These are phyloP conservation scores for Ophion ellenae DNA, from an alignment of 2,888 invertebrate species.

Conservation along the genomic window DNA sequence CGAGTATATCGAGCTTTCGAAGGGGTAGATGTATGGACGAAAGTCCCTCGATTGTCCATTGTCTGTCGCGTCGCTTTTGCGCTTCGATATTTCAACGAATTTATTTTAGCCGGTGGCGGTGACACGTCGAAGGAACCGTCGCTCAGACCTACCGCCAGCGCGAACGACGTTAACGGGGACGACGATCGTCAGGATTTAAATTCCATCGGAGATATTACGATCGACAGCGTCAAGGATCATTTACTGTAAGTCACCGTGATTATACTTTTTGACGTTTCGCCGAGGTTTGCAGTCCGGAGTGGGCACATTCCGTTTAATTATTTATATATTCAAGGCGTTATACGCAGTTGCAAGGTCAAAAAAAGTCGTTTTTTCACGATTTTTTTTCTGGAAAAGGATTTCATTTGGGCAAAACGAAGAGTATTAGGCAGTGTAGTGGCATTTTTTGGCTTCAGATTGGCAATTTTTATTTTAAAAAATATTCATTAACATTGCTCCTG, in stretches of 20 bases:
- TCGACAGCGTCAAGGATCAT: conserved; percentile 97
- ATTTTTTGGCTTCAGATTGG: too few species aligned
- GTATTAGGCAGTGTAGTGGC: too few species aligned
- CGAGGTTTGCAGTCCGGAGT: not conserved
- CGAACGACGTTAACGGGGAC: conserved; percentile 84
- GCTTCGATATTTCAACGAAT: conserved; percentile 67
- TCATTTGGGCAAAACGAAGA: too few species aligned
- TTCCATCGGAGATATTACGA: conserved; percentile 94
- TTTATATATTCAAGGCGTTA: not conserved
- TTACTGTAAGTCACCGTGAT: conserved; percentile 83
- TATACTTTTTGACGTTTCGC: not conserved
- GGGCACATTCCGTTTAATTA: not conserved
- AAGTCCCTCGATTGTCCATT: not conserved
- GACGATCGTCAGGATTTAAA: conserved; percentile 85
- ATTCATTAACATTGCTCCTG: too few species aligned
- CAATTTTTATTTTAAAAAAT: too few species aligned
- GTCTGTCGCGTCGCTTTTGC: conserved; percentile 13
- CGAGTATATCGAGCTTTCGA: conserved; percentile 17
- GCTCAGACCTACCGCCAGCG: conserved; percentile 78
- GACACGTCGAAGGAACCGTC: conserved; percentile 80
- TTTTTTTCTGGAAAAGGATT: too few species aligned
- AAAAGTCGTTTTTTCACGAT: not conserved
- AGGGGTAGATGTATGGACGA: not conserved
- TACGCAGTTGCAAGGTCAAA: too few species aligned
- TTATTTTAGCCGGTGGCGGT: conserved; percentile 79